phyloP scores from a whole-genome alignment of 2,888 invertebrate genomes.

The Galeruca laticollis region DNA sequence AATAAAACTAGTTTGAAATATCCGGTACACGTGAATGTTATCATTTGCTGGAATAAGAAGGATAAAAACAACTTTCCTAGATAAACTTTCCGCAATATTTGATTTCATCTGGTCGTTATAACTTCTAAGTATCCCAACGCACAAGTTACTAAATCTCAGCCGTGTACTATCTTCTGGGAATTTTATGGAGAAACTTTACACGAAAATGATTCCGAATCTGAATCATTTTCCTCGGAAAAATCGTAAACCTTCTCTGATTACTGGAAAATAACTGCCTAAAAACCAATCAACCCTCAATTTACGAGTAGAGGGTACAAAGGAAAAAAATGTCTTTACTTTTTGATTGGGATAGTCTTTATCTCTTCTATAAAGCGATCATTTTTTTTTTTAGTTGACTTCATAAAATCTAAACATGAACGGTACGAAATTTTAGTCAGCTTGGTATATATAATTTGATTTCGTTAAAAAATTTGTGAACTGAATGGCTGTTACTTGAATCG shows the following conservation, averaged over 20 bases:
- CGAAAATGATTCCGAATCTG: slow-evolving; percentile 11
- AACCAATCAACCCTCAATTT: slow-evolving; percentile 16
- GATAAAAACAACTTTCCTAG: too few species aligned
- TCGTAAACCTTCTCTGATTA: slow-evolving; percentile 12
- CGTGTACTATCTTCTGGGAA: slow-evolving; percentile 2
- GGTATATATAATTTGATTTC: too few species aligned
- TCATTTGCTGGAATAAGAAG: neutral
- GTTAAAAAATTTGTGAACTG: too few species aligned
- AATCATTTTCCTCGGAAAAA: slow-evolving; percentile 10
- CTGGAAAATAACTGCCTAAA: slow-evolving; percentile 13
- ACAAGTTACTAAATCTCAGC: neutral
- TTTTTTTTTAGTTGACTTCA: neutral
- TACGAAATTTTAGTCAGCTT: too few species aligned
- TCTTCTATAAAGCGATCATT: slow-evolving; percentile 4
- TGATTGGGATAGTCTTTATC: slow-evolving; percentile 13
- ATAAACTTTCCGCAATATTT: too few species aligned
- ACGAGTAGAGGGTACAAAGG: slow-evolving; percentile 18
- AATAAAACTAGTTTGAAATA: too few species aligned
- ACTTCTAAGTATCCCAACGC: slow-evolving; percentile 7
- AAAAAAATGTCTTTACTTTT: slow-evolving; percentile 8
- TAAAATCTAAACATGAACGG: neutral
- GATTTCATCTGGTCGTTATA: neutral
- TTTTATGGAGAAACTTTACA: slow-evolving; percentile 8
- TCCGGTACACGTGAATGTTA: too few species aligned
- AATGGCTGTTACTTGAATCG: too few species aligned